Percentiles rank a stretch among this genome's conserved stretches.
These are phyloP conservation scores for Clepsis dumicolana DNA, from an alignment of 2,888 invertebrate genomes.

Conservation along the genomic window DNA sequence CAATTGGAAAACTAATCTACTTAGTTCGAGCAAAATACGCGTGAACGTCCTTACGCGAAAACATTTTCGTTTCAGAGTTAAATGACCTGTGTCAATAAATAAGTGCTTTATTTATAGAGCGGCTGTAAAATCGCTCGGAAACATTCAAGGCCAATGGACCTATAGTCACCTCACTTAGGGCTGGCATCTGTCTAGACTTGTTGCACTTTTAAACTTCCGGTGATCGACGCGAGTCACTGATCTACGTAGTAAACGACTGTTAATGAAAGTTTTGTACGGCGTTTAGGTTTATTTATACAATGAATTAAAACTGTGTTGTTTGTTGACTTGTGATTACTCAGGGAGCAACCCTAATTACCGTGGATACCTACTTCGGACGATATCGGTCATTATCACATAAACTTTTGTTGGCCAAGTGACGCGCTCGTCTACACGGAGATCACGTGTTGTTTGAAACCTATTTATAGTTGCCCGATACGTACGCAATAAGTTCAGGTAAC, in stretches of 20 bases:
- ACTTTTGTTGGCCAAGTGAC: constrained; percentile 46
- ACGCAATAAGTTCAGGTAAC: constrained; percentile 34
- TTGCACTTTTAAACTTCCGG: not conserved
- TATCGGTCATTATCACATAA: constrained; percentile 54
- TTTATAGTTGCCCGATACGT: constrained; percentile 18
- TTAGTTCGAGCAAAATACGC: constrained; percentile 10
- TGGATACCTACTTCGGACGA: constrained; percentile 47
- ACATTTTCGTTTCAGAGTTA: constrained; percentile 38
- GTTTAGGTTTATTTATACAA: not conserved
- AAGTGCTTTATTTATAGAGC: constrained; percentile 39
- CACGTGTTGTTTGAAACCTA: constrained; percentile 25
- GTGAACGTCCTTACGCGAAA: constrained; percentile 41
- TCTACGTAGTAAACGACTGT: not conserved
- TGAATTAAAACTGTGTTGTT: not conserved
- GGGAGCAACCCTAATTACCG: constrained; percentile 18
- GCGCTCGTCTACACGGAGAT: constrained; percentile 32
- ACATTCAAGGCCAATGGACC: constrained; percentile 32
- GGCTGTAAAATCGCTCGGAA: constrained; percentile 29
- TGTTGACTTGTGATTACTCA: not conserved
- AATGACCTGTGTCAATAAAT: constrained; percentile 39
- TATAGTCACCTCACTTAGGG: constrained; percentile 10
- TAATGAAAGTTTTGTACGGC: too few relatives aligned
- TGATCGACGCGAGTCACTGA: not conserved
- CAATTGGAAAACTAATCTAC: constrained; percentile 14
- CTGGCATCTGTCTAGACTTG: constrained; percentile 3